phyloP scores from a whole-genome alignment of 2,797 vertebrate genomes.

The Mionectes olivaceus region DNA sequence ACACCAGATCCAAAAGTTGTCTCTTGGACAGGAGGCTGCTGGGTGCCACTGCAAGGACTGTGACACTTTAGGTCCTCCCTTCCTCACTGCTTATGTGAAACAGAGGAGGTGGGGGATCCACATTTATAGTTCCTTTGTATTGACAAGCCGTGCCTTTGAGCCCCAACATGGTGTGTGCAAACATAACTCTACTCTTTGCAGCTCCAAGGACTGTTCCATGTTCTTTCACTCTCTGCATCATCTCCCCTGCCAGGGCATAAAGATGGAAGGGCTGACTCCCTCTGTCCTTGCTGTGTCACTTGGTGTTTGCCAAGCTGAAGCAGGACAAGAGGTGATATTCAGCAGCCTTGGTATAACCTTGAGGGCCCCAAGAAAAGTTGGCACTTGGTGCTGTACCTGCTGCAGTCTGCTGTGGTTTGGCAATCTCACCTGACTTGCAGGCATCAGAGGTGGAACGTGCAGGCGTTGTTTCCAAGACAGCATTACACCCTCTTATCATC shows the following conservation, averaged over 20 bases:
- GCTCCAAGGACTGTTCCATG: background rate
- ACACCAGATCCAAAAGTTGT: background rate
- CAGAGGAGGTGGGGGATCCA: background rate
- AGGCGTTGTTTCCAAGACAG: background rate
- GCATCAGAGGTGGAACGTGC: rapidly evolving
- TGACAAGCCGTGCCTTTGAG: background rate
- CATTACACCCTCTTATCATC: background rate
- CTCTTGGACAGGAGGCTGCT: background rate
- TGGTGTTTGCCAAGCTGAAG: background rate
- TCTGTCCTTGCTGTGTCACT: background rate
- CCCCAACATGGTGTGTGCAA: background rate
- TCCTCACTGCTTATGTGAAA: background rate
- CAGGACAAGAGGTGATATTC: background rate
- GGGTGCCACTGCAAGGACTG: background rate
- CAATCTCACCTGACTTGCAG: background rate
- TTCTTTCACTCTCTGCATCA: background rate
- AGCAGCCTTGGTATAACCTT: background rate
- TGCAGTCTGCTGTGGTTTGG: background rate
- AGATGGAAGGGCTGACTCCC: background rate
- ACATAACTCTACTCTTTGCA: background rate
- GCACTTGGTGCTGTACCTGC: background rate
- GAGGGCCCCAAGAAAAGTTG: background rate
- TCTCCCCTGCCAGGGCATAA: background rate
- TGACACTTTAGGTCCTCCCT: background rate
- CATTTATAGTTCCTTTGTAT: background rate